phyloP scores from a whole-genome alignment of 2,113 vertebrate genomes.

The Pagrus major region DNA sequence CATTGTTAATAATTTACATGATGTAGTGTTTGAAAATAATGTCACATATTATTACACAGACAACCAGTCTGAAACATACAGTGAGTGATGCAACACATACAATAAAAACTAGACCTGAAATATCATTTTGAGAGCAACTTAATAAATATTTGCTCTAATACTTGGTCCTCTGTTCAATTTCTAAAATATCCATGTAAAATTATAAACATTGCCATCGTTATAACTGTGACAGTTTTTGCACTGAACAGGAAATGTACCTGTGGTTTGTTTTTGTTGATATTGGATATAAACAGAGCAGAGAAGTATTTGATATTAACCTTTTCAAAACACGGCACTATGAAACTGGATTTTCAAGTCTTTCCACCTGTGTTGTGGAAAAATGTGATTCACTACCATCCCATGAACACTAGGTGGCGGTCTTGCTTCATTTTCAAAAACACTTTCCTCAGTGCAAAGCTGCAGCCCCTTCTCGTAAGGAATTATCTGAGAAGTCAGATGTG shows the following conservation, averaged over 20 bases:
- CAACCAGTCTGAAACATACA: not conserved
- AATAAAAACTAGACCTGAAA: not conserved
- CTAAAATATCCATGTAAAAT: too few relatives aligned
- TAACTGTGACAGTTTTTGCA: not conserved
- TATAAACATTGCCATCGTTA: not conserved
- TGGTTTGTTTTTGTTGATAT: not conserved
- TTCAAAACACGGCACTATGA: not conserved
- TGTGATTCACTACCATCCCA: not conserved
- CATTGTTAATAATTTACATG: not conserved
- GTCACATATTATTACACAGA: not conserved
- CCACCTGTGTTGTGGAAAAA: not conserved
- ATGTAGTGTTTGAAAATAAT: not conserved
- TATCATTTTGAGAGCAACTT: not conserved
- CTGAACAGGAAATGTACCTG: not conserved
- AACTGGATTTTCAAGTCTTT: not conserved
- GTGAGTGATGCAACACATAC: too few relatives aligned
- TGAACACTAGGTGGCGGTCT: conserved; percentile 59
- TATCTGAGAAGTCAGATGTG: too few relatives aligned
- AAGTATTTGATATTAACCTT: not conserved
- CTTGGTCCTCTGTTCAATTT: not conserved
- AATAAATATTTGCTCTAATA: not conserved
- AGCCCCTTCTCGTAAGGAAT: too few relatives aligned
- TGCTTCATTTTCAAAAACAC: conserved; percentile 15
- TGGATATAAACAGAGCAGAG: not conserved
- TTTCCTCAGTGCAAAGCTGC: not conserved